Evolutionary conservation across 2,113 vertebrate species (phyloP).

Genomic region (Pteropus alecto): DNA sequence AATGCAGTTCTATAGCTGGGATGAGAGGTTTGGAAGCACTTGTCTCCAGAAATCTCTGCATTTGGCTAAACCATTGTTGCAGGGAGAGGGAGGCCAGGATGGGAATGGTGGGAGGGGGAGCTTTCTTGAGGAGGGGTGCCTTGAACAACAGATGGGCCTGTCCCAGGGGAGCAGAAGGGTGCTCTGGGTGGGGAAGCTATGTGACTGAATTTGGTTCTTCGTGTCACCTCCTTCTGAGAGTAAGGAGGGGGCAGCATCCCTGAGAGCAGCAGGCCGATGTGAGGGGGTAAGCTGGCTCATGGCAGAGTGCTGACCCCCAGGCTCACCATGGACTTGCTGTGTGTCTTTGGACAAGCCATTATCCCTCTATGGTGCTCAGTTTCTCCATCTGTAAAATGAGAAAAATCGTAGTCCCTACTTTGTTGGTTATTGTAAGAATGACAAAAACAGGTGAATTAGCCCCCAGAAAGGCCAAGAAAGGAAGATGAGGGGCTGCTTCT

Average conservation of each 20-base stretch:
- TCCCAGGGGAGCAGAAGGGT: background rate
- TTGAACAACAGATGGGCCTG: background rate
- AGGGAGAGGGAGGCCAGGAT: background rate
- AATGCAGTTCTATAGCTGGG: background rate
- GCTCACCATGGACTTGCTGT: background rate
- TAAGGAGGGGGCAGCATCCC: background rate
- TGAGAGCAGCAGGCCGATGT: background rate
- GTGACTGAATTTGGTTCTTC: background rate
- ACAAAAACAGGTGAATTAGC: background rate
- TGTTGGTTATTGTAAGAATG: background rate
- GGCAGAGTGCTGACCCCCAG: background rate
- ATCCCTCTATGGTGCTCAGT: background rate
- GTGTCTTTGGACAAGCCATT: background rate
- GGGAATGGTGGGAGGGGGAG: too few relatives aligned
- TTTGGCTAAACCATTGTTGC: background rate
- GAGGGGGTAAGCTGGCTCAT: accelerated
- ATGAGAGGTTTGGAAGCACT: background rate
- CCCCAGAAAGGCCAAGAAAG: background rate
- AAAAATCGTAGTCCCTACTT: background rate
- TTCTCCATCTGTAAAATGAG: background rate
- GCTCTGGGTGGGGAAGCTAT: background rate
- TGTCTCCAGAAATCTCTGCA: background rate
- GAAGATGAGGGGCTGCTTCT: background rate
- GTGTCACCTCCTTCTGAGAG: background rate
- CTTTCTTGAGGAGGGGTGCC: background rate